Percentiles rank a stretch among this genome's conserved stretches.
Conservation (phyloP, 2,888 invertebrate genomes). For the Eilema sororculum region DNA sequence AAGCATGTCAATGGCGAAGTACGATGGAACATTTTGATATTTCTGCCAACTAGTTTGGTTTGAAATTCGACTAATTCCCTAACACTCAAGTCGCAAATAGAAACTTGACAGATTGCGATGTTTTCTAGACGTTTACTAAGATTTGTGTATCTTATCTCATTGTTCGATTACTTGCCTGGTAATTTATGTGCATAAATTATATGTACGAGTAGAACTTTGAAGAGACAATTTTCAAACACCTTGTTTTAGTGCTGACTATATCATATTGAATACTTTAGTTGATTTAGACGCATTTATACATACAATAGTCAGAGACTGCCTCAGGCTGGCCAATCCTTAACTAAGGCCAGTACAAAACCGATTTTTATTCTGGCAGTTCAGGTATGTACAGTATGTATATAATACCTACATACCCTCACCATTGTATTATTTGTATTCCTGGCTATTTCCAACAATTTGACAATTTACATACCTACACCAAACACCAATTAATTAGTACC, state of each 20-base stretch:
- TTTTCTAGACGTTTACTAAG: slow-evolving; percentile 45
- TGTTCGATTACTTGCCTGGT: slow-evolving; percentile 26
- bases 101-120: slow-evolving; percentile 53
- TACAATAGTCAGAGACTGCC: neutral
- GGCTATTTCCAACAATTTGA: neutral
- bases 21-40: slow-evolving; percentile 48
- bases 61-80: slow-evolving; percentile 51
- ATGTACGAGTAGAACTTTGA: neutral
- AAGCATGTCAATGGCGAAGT: slow-evolving; percentile 51
- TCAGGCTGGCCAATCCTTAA: neutral
- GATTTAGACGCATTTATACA: neutral
- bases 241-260: neutral
- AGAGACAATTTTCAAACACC: neutral
- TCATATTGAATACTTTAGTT: neutral
- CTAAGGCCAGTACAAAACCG: neutral
- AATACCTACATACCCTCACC: neutral
- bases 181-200: slow-evolving; percentile 36
- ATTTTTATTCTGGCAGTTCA: no score
- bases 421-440: neutral
- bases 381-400: neutral
- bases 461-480: slow-evolving; percentile 9
- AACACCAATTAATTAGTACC: slow-evolving; percentile 16
- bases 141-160: slow-evolving; percentile 42
- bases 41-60: slow-evolving; percentile 47
- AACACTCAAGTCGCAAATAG: slow-evolving; percentile 46